These are phyloP conservation scores for Alethe diademata DNA, from an alignment of 2,113 vertebrate species.

Conservation along the genomic window DNA sequence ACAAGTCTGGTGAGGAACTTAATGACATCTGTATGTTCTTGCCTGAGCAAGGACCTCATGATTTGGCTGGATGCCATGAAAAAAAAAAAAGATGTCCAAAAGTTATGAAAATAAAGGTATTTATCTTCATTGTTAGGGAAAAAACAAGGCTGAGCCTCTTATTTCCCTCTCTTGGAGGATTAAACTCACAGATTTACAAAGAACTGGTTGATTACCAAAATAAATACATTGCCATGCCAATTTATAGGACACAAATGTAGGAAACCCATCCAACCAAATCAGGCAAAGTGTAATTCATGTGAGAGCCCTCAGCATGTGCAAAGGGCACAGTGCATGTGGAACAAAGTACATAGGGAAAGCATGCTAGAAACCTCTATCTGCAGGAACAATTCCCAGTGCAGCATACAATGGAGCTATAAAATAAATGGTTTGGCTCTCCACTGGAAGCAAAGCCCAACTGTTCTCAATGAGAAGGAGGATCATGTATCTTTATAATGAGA, in stretches of 20 bases:
- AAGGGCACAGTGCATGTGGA: conserved; percentile 43
- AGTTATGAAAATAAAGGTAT: conserved; percentile 66
- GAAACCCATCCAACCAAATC: conserved; percentile 59
- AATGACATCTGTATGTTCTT: background rate
- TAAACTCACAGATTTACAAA: conserved; percentile 58
- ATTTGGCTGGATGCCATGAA: conserved; percentile 7
- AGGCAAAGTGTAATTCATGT: conserved; percentile 51
- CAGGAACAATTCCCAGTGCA: conserved; percentile 35
- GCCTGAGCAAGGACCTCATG: conserved; percentile 3
- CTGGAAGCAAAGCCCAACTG: conserved; percentile 60
- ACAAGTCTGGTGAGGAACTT: conserved; percentile 34
- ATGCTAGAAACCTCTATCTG: conserved; percentile 30
- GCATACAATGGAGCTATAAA: conserved; percentile 41
- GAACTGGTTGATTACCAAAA: conserved; percentile 65
- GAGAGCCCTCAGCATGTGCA: conserved; percentile 47
- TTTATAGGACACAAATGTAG: conserved; percentile 51
- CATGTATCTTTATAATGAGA: conserved; percentile 72
- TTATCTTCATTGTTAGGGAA: conserved; percentile 49
- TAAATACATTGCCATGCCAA: conserved; percentile 36
- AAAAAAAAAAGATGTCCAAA: conserved; percentile 29
- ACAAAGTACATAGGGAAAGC: conserved; percentile 32
- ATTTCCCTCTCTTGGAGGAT: conserved; percentile 42
- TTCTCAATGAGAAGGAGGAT: conserved; percentile 58
- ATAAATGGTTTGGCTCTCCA: conserved; percentile 62
- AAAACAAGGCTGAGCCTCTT: conserved; percentile 13